Conservation (phyloP, 2,797 vertebrate genomes). For the Coracias cyanogaster region DNA sequence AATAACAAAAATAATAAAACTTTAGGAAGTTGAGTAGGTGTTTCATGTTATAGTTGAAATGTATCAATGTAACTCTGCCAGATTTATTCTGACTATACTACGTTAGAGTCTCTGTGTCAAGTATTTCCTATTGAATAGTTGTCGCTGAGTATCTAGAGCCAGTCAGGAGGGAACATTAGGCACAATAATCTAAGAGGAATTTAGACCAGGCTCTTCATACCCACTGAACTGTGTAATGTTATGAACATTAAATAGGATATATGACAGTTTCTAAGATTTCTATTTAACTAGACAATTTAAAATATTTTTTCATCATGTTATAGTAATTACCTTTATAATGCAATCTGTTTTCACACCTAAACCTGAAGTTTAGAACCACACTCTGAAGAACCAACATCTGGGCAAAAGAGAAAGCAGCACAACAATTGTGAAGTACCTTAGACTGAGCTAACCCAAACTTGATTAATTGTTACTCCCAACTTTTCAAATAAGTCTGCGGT, state of each 20-base stretch:
- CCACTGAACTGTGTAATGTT: background rate
- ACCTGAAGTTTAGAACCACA: background rate
- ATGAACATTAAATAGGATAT: background rate
- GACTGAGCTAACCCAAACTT: background rate
- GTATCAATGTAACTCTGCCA: background rate
- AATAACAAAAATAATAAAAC: background rate
- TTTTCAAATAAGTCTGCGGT: background rate
- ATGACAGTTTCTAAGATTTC: background rate
- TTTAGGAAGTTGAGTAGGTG: background rate
- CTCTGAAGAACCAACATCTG: background rate
- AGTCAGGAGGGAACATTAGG: background rate
- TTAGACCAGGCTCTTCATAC: background rate
- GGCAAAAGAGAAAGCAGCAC: background rate
- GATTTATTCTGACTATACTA: background rate
- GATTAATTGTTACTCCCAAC: background rate
- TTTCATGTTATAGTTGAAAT: background rate
- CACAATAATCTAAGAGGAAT: background rate
- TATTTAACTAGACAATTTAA: background rate
- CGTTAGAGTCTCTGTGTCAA: background rate
- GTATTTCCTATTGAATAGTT: background rate
- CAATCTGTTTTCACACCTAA: background rate
- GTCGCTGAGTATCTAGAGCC: background rate
- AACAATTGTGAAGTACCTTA: background rate
- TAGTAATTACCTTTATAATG: background rate
- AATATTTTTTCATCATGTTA: accelerated